These are phyloP conservation scores for Sinella curviseta DNA, from an alignment of 1,140 invertebrate genomes.

Conservation along the genomic window DNA sequence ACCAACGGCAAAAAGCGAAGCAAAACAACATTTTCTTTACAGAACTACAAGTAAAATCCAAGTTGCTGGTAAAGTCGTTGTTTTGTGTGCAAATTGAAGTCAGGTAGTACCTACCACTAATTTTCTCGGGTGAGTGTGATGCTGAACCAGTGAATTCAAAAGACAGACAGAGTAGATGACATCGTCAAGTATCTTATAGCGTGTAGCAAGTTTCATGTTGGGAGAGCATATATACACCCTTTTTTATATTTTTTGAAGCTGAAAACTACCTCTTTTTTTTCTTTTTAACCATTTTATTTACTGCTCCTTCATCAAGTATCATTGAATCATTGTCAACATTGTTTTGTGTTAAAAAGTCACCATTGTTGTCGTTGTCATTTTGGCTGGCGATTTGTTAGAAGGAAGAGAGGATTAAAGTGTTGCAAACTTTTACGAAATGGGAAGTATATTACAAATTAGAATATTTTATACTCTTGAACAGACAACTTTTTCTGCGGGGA, in stretches of 20 bases:
- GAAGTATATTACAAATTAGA: neutral
- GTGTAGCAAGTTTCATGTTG: too few relatives aligned
- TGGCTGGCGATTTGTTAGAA: neutral
- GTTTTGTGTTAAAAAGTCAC: neutral
- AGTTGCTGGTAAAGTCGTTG: too few relatives aligned
- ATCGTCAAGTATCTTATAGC: neutral
- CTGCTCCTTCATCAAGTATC: neutral
- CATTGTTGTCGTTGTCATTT: conserved; percentile 13
- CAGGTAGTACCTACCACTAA: too few relatives aligned
- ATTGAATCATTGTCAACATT: neutral
- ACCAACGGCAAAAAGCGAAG: neutral
- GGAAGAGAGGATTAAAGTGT: neutral
- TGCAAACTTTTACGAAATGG: neutral
- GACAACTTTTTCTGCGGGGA: neutral
- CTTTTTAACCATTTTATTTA: neutral
- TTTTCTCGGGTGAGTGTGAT: neutral
- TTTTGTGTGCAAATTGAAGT: neutral
- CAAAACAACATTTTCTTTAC: neutral
- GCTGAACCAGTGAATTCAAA: neutral
- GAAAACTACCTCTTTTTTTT: too few relatives aligned
- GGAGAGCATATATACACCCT: too few relatives aligned
- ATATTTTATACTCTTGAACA: neutral
- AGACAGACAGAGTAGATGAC: neutral
- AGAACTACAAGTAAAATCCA: neutral
- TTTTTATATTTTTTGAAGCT: too few relatives aligned